Evolutionary conservation across 30 jellyfish, hydroid and myxozoan species (phyloP).

Genomic region (Haliclystus octoradiatus): DNA sequence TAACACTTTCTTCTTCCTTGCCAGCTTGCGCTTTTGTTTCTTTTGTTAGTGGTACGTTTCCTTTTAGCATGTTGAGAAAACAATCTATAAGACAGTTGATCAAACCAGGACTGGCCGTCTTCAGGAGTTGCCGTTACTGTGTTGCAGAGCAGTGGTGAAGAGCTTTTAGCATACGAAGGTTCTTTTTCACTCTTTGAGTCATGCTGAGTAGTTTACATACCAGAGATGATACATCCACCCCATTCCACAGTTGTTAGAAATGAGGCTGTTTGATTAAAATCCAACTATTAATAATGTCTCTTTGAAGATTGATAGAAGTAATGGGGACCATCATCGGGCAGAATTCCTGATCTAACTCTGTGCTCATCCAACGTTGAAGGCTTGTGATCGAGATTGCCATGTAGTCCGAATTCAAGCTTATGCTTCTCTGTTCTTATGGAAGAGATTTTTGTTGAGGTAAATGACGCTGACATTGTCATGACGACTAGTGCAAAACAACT

Average conservation of each 20-base stretch:
- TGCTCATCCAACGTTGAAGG: too few species aligned
- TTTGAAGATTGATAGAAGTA: too few species aligned
- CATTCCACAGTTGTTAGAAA: not conserved
- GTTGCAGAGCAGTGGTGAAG: too few species aligned
- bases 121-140: too few species aligned
- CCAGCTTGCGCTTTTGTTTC: not conserved
- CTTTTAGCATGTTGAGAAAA: not conserved
- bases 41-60: not conserved
- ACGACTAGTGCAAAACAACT: not conserved
- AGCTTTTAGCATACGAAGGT: too few species aligned
- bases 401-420: not conserved
- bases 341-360: too few species aligned
- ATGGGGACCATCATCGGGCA: too few species aligned
- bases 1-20: not conserved
- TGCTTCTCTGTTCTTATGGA: not conserved
- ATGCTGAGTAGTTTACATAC: too few species aligned
- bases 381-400: too few species aligned
- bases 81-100: not conserved
- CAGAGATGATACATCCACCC: too few species aligned
- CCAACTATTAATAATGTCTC: too few species aligned
- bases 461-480: not conserved
- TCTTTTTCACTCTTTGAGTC: too few species aligned
- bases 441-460: not conserved
- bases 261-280: not conserved
- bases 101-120: not conserved